Base-by-base conservation (phyloP, 2,888 invertebrate genomes). In the Sarcophaga carnaria region DNA sequence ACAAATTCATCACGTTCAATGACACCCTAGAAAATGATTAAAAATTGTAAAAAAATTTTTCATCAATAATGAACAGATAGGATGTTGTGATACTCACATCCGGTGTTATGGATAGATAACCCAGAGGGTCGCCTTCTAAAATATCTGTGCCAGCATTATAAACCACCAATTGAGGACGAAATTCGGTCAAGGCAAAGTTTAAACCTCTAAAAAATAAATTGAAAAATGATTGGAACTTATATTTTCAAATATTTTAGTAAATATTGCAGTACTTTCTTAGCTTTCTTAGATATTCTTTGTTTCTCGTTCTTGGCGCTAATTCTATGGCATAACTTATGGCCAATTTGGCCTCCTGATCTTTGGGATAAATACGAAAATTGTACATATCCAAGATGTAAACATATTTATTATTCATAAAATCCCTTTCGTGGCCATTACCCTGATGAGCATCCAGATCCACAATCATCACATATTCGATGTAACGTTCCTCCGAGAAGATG, bases 91-190 rank as follows among this genome's bases (percentile, higher is more conserved):
- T 47, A 27, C 22, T 22, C 47, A 96, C 97, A 93, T 95, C 93
- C 88, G 96, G 94, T 74, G 96, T 95, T 76, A 98, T 95, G 6
- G 95, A 94, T 90, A 98, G 93, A 71, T 94, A 93, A 0, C 98
- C 98, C 8, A 98, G 94, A 0, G 96, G 96, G 93, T 98, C 98
- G 0, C 96, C 96, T 84, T 95, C 94, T 60, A 98, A 93, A 54
- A 97, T 94, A 92, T 98, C 98, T 0, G 98, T 98, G 0, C 98
- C 98, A n/a, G 98, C 98, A 93, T 98, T 98, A 93, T 97, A 98
- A n/a, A 98, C 95, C 69, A 98, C 94, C 37, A 98, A 94, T 91
- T 98, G 96, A 0, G 98, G 97, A 76, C 94, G 94, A 91, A 97
- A 98, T 90, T 96, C 96, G 1, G 94, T 92, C 27, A 97, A 92